Evolutionary conservation across 2,113 vertebrate genomes (phyloP), one percentile per base, ranked within the genome.

Genomic region (Pomatorhinus ruficollis): DNA sequence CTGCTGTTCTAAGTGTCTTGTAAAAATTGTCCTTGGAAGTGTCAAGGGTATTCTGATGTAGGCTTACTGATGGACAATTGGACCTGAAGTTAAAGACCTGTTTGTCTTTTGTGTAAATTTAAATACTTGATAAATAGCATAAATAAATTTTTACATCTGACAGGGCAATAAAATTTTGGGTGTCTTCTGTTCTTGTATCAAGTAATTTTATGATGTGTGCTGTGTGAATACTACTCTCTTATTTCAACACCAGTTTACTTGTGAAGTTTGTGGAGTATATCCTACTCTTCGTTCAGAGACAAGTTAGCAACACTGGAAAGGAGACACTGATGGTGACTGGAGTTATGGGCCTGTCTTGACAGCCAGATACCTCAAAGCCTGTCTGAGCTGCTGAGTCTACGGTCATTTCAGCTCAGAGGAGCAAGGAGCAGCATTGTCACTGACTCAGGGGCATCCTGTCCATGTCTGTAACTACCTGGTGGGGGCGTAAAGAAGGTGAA

Each of bases 61-160:
- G 72, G 39, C 11, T 85, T 96, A 57, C 57, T 74, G 90, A 74
- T 95, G 64, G 63, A 49, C n/a, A 72, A 6, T 69, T 85, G 45
- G 74, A 89, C 37, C 84, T 82, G 69, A 83, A 71, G 33, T 27
- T 75, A 37, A 87, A 86, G 17, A 52, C 50, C 50, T 74, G 47
- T 68, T 53, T 90, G 57, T 71, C 44, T 87, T 78, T 63, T 89
- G 42, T 87, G 61, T 96, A 89, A 96, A 57, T 83, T 92, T 89
- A 37, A 96, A 90, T 24, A 70, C 28, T 88, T 95, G 90, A 83
- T 83, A 90, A 93, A 70, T 83, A 71, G 37, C 57, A 12, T 91
- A 94, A 96, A 96, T 95, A 96, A 95, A 97, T 91, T 92, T 87
- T 92, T 96, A 45, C 64, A 22, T 69, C 71, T 93, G 87, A 77